Conservation (phyloP, 2,888 invertebrate species). For the Xylota segnis region DNA sequence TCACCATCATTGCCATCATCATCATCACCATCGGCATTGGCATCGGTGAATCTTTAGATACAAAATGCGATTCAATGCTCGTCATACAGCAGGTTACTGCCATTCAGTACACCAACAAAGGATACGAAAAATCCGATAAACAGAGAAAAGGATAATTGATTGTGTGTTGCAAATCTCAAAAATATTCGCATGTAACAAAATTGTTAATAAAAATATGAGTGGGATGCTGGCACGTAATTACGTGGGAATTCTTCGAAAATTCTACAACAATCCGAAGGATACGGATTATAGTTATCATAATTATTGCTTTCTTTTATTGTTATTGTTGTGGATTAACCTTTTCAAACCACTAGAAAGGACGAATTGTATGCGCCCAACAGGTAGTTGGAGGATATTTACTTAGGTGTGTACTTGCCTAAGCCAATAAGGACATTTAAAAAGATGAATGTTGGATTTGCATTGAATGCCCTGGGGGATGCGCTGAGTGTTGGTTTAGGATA, state of each 20-base stretch:
- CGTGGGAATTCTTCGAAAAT: conserved; percentile 46
- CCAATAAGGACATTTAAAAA: conserved; percentile 43
- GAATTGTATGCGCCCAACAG: conserved; percentile 24
- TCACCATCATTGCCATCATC: conserved; percentile 33
- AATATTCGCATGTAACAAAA: conserved; percentile 43
- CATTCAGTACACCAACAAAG: conserved; percentile 5
- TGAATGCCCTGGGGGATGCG: neutral
- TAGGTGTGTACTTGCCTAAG: conserved; percentile 36
- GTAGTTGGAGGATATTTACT: conserved; percentile 53
- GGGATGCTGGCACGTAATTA: conserved; percentile 50
- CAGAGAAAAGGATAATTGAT: conserved; percentile 58
- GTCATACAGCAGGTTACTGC: conserved; percentile 34
- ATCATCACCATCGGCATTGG: conserved; percentile 25
- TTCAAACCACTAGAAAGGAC: conserved; percentile 9
- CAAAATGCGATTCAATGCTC: conserved; percentile 49
- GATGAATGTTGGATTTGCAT: conserved; percentile 7
- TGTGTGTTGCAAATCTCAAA: conserved; percentile 49
- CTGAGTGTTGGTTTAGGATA: conserved; percentile 53
- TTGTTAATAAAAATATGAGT: conserved; percentile 56
- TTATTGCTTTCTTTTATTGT: conserved; percentile 44
- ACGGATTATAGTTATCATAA: conserved; percentile 59
- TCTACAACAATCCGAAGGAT: conserved; percentile 26
- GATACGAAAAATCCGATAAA: conserved; percentile 39
- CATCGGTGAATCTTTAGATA: conserved; percentile 22
- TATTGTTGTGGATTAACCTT: conserved; percentile 47